Percentiles rank a stretch among this genome's conserved stretches.
Evolutionary conservation across 2,113 vertebrate species (phyloP).

Genomic region (Lutjanus erythropterus): DNA sequence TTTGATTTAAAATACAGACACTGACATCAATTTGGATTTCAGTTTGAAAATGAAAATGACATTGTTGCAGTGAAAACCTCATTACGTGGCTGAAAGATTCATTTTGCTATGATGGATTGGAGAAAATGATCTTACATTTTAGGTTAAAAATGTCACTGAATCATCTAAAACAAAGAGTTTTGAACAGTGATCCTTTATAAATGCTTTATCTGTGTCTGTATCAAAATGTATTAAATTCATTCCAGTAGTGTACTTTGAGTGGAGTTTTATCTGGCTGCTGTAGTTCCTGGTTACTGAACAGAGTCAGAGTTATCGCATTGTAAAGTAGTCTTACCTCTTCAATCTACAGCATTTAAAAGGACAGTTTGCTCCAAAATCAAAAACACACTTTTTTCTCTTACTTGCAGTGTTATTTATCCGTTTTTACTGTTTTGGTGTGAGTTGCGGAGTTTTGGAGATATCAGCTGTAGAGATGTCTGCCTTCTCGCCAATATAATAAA

Average conservation of each 20-base stretch:
- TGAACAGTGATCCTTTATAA: too few species aligned
- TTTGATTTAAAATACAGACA: too few species aligned
- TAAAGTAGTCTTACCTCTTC: neutral
- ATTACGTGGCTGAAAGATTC: neutral
- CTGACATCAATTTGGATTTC: neutral
- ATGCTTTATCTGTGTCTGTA: constrained; percentile 1
- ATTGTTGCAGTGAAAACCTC: neutral
- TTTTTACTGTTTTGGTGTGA: too few species aligned
- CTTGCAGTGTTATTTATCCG: too few species aligned
- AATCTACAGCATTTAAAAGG: neutral
- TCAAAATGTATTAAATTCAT: neutral
- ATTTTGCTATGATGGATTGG: neutral
- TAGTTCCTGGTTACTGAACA: neutral
- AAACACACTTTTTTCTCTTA: too few species aligned
- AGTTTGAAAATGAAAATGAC: neutral
- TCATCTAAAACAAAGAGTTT: too few species aligned
- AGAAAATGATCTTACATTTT: too few species aligned
- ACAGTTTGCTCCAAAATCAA: too few species aligned
- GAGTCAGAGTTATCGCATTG: neutral
- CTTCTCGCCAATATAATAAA: too few species aligned
- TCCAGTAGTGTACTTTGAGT: neutral
- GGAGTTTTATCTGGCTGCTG: neutral
- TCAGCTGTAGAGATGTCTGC: too few species aligned
- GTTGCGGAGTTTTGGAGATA: too few species aligned
- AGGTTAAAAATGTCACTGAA: too few species aligned